Evolutionary conservation across 2,113 vertebrate species (phyloP).

Genomic region (Podocnemis expansa): DNA sequence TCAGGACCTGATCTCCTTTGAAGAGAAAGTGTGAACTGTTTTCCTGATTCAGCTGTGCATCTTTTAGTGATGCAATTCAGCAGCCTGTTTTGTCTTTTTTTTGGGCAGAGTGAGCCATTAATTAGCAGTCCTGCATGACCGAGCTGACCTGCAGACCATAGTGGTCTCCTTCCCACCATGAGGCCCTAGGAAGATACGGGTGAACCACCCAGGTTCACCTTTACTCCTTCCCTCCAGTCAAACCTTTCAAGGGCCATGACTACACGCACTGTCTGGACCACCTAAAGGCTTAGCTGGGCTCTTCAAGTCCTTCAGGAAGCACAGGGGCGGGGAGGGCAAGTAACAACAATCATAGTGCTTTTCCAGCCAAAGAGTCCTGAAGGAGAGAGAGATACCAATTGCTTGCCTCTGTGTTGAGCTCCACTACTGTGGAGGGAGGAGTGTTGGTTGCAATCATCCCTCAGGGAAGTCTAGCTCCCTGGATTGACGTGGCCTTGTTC

Average conservation of each 20-base stretch:
- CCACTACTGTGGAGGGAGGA: background rate
- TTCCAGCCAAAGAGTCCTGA: background rate
- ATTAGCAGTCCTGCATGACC: background rate
- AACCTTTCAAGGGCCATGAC: background rate
- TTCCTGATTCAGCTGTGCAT: background rate
- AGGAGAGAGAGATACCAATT: background rate
- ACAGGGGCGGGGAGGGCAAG: background rate
- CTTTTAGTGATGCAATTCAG: background rate
- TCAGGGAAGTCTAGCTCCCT: background rate
- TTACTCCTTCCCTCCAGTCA: background rate
- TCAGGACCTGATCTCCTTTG: background rate
- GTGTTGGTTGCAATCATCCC: background rate
- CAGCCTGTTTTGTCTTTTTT: background rate
- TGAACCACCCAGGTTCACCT: rapidly evolving
- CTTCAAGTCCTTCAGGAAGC: background rate
- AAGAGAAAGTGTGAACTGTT: background rate
- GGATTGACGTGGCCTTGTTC: background rate
- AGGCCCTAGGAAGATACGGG: background rate
- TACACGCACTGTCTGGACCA: background rate
- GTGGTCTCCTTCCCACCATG: background rate
- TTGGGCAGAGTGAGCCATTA: background rate
- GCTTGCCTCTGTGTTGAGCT: background rate
- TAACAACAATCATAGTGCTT: background rate
- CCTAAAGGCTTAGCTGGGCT: rapidly evolving
- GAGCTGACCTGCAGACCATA: background rate